Percentiles rank a stretch among this genome's conserved stretches.
These are phyloP conservation scores for Tromatobia lineatoria DNA, from an alignment of 2,888 invertebrate species.

Conservation along the genomic window DNA sequence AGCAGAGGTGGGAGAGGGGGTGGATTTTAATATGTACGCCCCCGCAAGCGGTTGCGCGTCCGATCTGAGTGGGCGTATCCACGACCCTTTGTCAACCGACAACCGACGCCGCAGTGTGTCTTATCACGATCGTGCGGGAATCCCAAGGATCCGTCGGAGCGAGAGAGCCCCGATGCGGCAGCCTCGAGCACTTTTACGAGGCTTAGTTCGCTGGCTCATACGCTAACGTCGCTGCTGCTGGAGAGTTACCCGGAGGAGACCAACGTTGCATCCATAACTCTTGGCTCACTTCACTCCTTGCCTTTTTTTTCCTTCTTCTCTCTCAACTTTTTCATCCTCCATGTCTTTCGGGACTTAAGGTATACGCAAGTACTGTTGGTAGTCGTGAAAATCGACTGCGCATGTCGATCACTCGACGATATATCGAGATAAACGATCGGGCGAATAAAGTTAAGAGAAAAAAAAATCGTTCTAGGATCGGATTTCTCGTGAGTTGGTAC, in stretches of 20 bases:
- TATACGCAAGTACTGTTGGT: not conserved
- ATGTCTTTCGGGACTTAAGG: not conserved
- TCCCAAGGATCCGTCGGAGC: constrained; percentile 55
- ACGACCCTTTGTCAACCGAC: constrained; percentile 84
- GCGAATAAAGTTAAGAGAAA: not conserved
- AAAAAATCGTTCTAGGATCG: constrained; percentile 22
- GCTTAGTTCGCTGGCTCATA: constrained; percentile 22
- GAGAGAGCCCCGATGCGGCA: constrained; percentile 23
- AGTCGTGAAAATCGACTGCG: not conserved
- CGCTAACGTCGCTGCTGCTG: constrained; percentile 20
- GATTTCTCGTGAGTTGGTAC: constrained; percentile 21
- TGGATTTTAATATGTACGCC: constrained; percentile 83
- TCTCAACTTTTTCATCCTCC: not conserved
- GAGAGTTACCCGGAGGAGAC: not conserved
- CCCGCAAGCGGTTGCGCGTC: constrained; percentile 81
- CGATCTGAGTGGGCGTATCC: constrained; percentile 82
- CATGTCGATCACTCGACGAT: constrained; percentile 15
- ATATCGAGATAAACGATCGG: constrained; percentile 12
- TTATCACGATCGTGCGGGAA: constrained; percentile 80
- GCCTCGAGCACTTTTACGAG: constrained; percentile 32
- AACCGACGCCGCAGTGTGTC: constrained; percentile 80
- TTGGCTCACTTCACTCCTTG: constrained; percentile 60
- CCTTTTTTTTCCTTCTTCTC: constrained; percentile 4
- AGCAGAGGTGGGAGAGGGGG: constrained; percentile 55
- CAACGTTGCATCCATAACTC: constrained; percentile 75